These are phyloP conservation scores for Syndactyla subalaris DNA, from an alignment of 2,797 vertebrate species.

Conservation along the genomic window DNA sequence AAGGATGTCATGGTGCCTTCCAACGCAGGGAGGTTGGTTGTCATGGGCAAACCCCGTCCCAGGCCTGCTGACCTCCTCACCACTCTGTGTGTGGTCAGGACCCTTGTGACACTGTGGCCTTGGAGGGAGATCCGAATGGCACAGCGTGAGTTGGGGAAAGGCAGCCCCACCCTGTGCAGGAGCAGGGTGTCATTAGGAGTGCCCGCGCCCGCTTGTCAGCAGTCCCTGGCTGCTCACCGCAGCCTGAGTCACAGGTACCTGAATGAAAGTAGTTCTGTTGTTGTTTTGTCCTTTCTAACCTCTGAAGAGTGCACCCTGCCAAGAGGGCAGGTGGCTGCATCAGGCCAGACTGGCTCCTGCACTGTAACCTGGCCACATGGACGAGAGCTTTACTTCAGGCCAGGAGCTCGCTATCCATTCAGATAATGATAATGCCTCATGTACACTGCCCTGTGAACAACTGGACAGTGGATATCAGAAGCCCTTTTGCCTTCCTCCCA, in stretches of 20 bases:
- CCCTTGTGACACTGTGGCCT: conserved; percentile 49
- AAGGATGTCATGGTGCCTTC: rapidly evolving
- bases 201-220: conserved; percentile 34
- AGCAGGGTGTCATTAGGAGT: conserved; percentile 63
- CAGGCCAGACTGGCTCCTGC: not conserved
- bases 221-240: not conserved
- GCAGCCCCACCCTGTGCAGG: conserved; percentile 47
- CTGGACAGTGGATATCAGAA: not conserved
- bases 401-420: not conserved
- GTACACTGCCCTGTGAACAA: not conserved
- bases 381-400: not conserved
- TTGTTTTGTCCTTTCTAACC: conserved; percentile 42
- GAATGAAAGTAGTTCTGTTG: conserved; percentile 75
- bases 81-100: conserved; percentile 1
- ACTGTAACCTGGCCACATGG: not conserved
- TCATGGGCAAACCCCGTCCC: not conserved
- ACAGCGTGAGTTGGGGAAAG: not conserved
- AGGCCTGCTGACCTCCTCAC: not conserved
- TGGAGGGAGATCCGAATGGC: not conserved
- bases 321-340: not conserved
- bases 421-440: not conserved
- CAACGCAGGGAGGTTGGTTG: not conserved
- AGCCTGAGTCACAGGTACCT: conserved; percentile 61
- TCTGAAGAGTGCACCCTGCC: not conserved
- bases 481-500: not conserved